Evolutionary conservation across 2,113 vertebrate genomes (phyloP).

Genomic region (Bothrops jararaca): DNA sequence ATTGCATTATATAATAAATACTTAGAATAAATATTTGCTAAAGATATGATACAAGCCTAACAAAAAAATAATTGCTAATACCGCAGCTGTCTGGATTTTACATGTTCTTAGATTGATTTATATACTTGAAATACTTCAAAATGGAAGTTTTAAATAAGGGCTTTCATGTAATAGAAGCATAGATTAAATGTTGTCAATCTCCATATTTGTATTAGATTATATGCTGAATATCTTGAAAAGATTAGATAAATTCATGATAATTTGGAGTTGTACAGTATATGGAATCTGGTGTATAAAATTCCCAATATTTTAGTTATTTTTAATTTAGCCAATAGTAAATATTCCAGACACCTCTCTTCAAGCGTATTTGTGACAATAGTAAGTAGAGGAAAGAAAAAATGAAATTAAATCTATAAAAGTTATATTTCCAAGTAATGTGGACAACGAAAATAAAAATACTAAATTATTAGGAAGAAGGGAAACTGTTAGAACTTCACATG

Average conservation of each 20-base stretch:
- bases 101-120: background rate
- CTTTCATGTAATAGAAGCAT: background rate
- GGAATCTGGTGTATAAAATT: background rate
- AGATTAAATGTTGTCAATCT: background rate
- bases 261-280: background rate
- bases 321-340: background rate
- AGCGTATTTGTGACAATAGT: background rate
- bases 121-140: background rate
- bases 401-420: background rate
- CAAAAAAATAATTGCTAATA: background rate
- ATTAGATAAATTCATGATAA: background rate
- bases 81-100: background rate
- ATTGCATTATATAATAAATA: background rate
- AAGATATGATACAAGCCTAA: background rate
- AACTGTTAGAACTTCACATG: background rate
- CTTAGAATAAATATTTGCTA: background rate
- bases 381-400: background rate
- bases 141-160: background rate
- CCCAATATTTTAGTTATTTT: background rate
- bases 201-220: background rate
- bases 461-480: background rate
- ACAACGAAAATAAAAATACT: background rate
- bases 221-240: background rate
- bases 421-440: background rate
- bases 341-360: background rate